Evolutionary conservation across 2,113 vertebrate species (phyloP), one percentile per base, ranked within the genome.

Genomic region (Chlorodrepanis virens): DNA sequence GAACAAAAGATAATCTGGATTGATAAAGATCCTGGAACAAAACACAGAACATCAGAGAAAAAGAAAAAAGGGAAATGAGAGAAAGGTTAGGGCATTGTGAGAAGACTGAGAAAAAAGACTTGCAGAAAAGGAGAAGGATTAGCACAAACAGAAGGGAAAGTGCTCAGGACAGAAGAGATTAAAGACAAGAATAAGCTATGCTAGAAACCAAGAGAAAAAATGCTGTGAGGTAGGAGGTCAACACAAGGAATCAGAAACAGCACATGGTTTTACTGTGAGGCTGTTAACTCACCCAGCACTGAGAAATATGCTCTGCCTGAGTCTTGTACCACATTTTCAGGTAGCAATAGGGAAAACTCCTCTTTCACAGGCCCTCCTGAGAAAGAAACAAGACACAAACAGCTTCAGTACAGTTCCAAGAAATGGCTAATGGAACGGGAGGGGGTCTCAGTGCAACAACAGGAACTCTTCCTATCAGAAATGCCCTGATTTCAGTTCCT

Each of bases 241-340:
- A 33, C 15, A 44, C 3, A 65, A 53, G 33, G 12, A n/a, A 28
- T 28, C 24, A 88, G 53, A 87, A 91, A 69, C 18, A 87, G 25
- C n/a, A 61, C 23, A 22, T 27, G 14, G 14, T 29, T 71, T 39
- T 75, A 82, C 67, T 80, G 31, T 19, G 20, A 42, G 17, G 22
- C n/a, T 35, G 44, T 56, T 71, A 40, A 91, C 97, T 98, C 72
- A 98, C 98, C 98, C 53, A 98, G 44, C 57, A 98, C 94, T 39
- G 96, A 98, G 76, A 98, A 79, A 57, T 95, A 97, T 2, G 98
- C 98, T 90, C 96, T 92, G 80, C 95, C 94, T 25, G 98, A 98
- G 4, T 96, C 97, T 86, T 89, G 47, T 19, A 98, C 95, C 21
- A 98, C 87, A 42, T 97, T 91, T 60, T 64, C 23, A 13, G 98